phyloP scores from a whole-genome alignment of 2,797 vertebrate species.

The Rhincodon typus region DNA sequence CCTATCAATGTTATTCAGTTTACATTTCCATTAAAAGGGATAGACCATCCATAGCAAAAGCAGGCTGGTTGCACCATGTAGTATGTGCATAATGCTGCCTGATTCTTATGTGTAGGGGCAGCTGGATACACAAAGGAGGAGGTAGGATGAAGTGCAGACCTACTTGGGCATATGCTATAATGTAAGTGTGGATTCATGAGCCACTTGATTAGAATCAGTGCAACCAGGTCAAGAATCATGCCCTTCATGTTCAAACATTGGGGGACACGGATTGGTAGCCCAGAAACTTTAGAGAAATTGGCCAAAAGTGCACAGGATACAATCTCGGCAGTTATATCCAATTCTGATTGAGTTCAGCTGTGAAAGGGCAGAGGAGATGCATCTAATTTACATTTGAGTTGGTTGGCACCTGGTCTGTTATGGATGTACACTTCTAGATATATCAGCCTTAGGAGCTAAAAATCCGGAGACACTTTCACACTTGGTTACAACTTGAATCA shows the following conservation, averaged over 20 bases:
- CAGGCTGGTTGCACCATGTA: neutral
- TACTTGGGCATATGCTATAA: neutral
- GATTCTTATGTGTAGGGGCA: neutral
- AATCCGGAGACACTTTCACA: neutral
- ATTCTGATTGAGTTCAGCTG: neutral
- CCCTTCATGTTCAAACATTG: neutral
- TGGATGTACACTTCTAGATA: neutral
- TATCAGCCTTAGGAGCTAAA: neutral
- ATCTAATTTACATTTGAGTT: neutral
- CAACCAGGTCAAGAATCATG: neutral
- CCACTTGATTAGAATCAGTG: neutral
- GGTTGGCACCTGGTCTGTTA: neutral
- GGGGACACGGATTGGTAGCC: neutral
- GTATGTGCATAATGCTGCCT: neutral
- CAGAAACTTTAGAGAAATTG: neutral
- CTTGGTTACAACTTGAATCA: neutral
- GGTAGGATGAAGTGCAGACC: neutral
- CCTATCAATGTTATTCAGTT: neutral
- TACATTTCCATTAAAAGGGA: too few species aligned
- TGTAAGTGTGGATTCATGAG: neutral
- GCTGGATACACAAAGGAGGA: neutral
- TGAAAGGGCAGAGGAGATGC: neutral
- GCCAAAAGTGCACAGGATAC: neutral
- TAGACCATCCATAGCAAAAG: too few species aligned
- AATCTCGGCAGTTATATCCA: neutral